phyloP scores from a whole-genome alignment of 1,140 invertebrate genomes.

The Ctenoplectra terminalis region DNA sequence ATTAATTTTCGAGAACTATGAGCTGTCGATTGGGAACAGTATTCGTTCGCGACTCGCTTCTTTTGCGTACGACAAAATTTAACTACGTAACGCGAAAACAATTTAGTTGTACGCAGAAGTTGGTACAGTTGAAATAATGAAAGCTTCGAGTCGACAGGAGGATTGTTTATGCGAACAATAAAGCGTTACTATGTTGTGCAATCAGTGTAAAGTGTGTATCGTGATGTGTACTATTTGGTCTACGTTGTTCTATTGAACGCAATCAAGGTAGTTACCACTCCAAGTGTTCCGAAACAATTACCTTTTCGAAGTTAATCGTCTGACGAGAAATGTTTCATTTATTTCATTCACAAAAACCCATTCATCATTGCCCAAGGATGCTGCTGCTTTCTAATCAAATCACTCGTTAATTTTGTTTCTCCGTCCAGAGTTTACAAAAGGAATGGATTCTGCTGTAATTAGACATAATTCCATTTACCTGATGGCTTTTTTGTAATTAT shows the following conservation, averaged over 20 bases:
- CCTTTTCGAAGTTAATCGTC: constrained; percentile 26
- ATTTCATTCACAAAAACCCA: constrained; percentile 12
- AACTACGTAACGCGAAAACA: neutral
- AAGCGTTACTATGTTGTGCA: neutral
- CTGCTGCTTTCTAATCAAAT: neutral
- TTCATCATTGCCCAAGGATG: neutral
- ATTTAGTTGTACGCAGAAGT: neutral
- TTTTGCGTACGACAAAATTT: neutral
- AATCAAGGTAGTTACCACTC: constrained; percentile 8
- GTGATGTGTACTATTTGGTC: constrained; percentile 11
- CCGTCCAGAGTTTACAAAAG: neutral
- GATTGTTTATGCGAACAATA: neutral
- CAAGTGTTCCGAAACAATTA: constrained; percentile 18
- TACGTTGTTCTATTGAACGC: constrained; percentile 20
- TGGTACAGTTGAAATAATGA: neutral
- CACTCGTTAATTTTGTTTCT: neutral
- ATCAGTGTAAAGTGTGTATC: neutral
- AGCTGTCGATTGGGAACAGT: too few species aligned
- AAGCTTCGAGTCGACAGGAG: neutral
- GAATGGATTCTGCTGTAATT: neutral
- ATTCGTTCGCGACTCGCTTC: neutral
- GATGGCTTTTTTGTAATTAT: too few species aligned
- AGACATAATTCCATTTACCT: neutral
- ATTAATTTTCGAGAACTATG: too few species aligned
- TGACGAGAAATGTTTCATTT: neutral